Base-by-base conservation (phyloP, 2,113 vertebrate genomes). In the Rana temporaria region DNA sequence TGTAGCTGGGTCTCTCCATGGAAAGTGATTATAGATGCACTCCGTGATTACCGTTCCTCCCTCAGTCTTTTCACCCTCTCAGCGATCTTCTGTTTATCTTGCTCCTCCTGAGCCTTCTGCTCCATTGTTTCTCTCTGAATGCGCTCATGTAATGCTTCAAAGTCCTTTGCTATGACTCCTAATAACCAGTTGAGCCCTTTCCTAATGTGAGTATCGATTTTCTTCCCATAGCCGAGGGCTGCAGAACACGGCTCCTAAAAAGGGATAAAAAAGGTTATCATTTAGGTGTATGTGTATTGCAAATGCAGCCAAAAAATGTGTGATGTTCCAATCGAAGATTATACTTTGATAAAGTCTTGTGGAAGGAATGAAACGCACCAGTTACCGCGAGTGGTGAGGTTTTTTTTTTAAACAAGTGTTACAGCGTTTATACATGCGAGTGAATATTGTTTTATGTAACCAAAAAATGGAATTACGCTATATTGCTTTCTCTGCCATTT, bases 171-270 rank as follows among this genome's bases (percentile, higher is more conserved):
- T 86, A 99, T 97, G 85, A 93, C 96, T 87, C 89, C 93, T 3
- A 99, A 91, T 19, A 99, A 92, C 98, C 98, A 99, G 86, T 90
- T 94, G 84, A 99, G 92, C 19, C 98, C 98, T 66, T 95, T 97
- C 87, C 93, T 97, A 84, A 99, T 98, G 79, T 97, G 97, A 86
- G 96, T 97, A 89, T 99, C 97, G 1, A 96, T 89, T 91, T 97
- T 99, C 85, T 97, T 98, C 65, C 97, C 97, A 56, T 90, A 94
- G 66, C 97, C 96, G 67, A 96, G 87, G 17, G 97, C 87, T 0
- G 97, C 97, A 30, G 96, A 98, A 86, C 97, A 99, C 4, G 96
- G 95, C 89, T 98, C 96, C 98, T 99, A 85, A 57, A 64, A 7
- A 64, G 19, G 48, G 22, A 42, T 0, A 15, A 16, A 60, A 20